Evolutionary conservation across 2,113 vertebrate genomes (phyloP), one percentile per base, ranked within the genome.

Genomic region (Limanda limanda): DNA sequence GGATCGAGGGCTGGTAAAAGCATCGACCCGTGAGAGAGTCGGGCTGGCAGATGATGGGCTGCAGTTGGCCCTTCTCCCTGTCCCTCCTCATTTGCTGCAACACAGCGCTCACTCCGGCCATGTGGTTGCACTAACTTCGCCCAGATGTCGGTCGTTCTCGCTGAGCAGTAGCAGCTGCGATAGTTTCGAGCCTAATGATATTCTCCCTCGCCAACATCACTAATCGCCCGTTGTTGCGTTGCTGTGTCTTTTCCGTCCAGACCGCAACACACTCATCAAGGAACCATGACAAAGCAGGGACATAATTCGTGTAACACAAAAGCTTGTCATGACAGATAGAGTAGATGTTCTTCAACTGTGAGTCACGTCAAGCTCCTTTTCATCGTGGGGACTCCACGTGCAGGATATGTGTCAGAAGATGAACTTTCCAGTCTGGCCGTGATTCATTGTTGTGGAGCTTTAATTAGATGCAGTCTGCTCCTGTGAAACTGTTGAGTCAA

Each of bases 111-210:
- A 90, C 85, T 85, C 79, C 47, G 77, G 82, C 86, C 91, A 91
- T 90, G 88, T 91, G 90, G 82, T 78, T 81, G 75, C 35, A 55
- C 89, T 92, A 92, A 93, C 83, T 47, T 85, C 74, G 76, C 78
- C 86, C 90, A 91, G 89, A 87, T 90, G 84, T 31, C 27, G 27
- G 27, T 31, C 27, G 27, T 56, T 81, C 74, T 78, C 18, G 18
- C 78, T 91, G 88, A 94, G 87, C 86, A 27, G 84, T 87, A 90
- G 92, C 88, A 92, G 91, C 92, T 92, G 91, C 83, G 42, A 69
- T 75, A 69, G 70, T 71, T 71, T 56, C 13, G 13, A 35, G 31
- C 25, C 81, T 90, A 91, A 90, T 91, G 88, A 88, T 79, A 86
- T 76, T 86, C 81, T 78, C 77, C 66, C 45, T 54, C 76, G 74